Base-by-base conservation (phyloP, 2,888 invertebrate genomes). In the Calameuta filiformis region DNA sequence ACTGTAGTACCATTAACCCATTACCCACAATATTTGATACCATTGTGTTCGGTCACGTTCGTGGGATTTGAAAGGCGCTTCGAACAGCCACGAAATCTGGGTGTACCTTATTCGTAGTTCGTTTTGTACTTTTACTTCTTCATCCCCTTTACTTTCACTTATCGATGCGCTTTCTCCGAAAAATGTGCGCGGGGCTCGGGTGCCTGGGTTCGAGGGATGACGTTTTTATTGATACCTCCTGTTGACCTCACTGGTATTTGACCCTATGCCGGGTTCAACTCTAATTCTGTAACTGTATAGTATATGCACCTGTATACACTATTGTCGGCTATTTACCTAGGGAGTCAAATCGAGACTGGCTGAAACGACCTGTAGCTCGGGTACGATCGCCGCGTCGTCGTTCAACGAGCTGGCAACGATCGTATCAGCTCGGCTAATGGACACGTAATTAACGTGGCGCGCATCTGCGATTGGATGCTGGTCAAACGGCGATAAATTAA, bases 401-500 rank as follows among this genome's bases (percentile, higher is more conserved):
- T 31, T 34, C 71, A 34, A 71, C 34, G 71, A 34, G 33, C 71
- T 34, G 71, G 71, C 34, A 83, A 84, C 86, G 87, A 88, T 87
- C 85, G 85, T 86, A 88, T 88, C 88, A 85, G 82, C 83, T 56
- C 56, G 81, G 86, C 89, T 89, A 88, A 89, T 89, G 87, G 89
- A 87, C 86, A 71, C 34, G 33, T 71, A 88, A 89, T 89, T 88
- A 89, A 89, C 89, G 87, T 85, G 85, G 85, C 85, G 85, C 83
- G 84, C 88, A 88, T 89, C 88, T 88, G 81, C 87, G 86, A 88
- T 87, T 86, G 87, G 86, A 89, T 87, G 87, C 84, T 84, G 87
- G 31, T 85, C 85, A 87, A 88, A 85, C 85, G 87, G 84, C 87
- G 87, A 89, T 89, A 88, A 89, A 89, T 89, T 87, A 87, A 89